A percentile compares a stretch with the other conserved stretches of the same genome.
These are phyloP conservation scores for Sarcophaga bullata DNA, from an alignment of 1,140 invertebrate genomes.

Conservation along the genomic window DNA sequence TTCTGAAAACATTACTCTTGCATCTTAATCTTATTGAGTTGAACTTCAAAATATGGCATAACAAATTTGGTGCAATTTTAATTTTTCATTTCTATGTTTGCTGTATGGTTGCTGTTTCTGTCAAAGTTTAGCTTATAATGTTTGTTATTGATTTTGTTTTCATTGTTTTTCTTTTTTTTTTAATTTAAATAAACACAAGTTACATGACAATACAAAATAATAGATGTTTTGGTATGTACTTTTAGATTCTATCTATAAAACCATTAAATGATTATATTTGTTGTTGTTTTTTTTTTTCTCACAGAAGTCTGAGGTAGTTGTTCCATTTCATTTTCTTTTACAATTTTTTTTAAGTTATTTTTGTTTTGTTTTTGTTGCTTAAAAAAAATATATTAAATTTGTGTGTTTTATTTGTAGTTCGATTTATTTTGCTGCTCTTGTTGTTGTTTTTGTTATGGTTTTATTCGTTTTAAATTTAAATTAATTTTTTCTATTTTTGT, in stretches of 20 bases:
- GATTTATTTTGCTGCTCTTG: too few relatives aligned
- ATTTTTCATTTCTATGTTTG: background rate
- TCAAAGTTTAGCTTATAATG: too few relatives aligned
- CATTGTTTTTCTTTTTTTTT: background rate
- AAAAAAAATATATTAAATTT: background rate
- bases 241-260: constrained; percentile 36
- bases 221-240: background rate
- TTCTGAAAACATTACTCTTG: too few relatives aligned
- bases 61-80: background rate
- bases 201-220: too few relatives aligned
- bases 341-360: background rate
- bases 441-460: too few relatives aligned
- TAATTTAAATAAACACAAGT: background rate
- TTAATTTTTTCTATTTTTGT: too few relatives aligned
- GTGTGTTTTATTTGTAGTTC: background rate
- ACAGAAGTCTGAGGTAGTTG: constrained; percentile 65
- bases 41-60: background rate
- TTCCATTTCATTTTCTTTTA: constrained; percentile 49
- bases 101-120: background rate
- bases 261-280: constrained; percentile 48
- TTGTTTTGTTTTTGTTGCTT: background rate
- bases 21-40: background rate
- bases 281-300: constrained; percentile 62
- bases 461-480: too few relatives aligned
- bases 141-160: too few relatives aligned